Evolutionary conservation across 2,113 vertebrate genomes (phyloP), one percentile per base, ranked within the genome.

Genomic region (Tretioscincus oriximinensis): DNA sequence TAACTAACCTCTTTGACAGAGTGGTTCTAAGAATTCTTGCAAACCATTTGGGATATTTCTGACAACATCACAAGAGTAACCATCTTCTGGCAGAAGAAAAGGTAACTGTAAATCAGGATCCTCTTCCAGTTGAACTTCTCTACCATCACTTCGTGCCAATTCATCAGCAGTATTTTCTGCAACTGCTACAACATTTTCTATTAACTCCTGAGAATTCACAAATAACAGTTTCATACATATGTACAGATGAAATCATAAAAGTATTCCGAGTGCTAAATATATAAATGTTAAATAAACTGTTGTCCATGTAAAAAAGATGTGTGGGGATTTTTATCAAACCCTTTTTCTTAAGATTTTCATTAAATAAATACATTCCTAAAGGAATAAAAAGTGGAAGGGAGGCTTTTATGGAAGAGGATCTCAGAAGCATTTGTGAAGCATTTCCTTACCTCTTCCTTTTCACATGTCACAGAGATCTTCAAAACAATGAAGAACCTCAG

Each of bases 41-140:
- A 99, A 96, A 68, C 98, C 98, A 51, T 96, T 99, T 73, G 98
- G 98, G 73, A 99, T 94, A 90, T 97, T 98, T 84, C 98, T 95
- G 91, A 99, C 98, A 35, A 99, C 98, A 26, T 99, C 98, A 1
- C 98, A 99, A 29, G 98, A 99, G 92, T 99, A 99, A 64, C 98
- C 98, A 47, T 99, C 98, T 93, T 99, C 98, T 0, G 98, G 98
- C 76, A 99, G 89, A 41, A 99, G 96, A 91, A 99, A 99, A 73
- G 98, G 98, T n/a, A 99, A 95, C 93, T 99, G 98, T 41, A 99
- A 95, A 89, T 99, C 98, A 1, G 98, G 98, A 82, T 99, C 98
- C 90, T 99, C 98, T 90, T 99, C 96, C 84, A 99, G 92, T 77
- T 96, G 98, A 11, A 99, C 98, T 82, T 99, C 98, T 49, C 98